Percentiles rank a stretch among this genome's conserved stretches.
Evolutionary conservation across 1,140 invertebrate species (phyloP).

Genomic region (Leptopilina clavipes): DNA sequence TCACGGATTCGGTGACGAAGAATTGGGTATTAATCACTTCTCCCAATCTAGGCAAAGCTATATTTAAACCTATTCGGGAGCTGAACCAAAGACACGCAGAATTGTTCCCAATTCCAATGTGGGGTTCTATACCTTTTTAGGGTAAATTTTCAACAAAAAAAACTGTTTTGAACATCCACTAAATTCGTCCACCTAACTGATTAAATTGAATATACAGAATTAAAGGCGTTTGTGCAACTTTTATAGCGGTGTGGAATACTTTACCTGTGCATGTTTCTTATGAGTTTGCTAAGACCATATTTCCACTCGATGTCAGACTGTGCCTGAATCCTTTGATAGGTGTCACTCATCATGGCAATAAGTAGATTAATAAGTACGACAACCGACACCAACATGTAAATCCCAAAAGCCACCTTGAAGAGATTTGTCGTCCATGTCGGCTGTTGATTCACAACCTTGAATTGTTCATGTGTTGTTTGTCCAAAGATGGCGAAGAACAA

Average conservation of each 20-base stretch:
- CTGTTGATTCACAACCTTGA: slow-evolving; percentile 79
- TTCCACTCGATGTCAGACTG: slow-evolving; percentile 99
- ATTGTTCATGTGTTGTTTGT: slow-evolving; percentile 90
- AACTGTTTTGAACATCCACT: too few species aligned
- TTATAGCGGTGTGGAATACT: slow-evolving; percentile 25
- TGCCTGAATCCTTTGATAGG: slow-evolving; percentile 98
- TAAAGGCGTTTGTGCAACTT: not conserved
- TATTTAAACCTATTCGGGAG: too few species aligned
- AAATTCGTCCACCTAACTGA: too few species aligned
- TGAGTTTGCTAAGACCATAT: slow-evolving; percentile 98
- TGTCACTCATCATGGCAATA: slow-evolving; percentile 99
- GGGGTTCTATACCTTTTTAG: too few species aligned
- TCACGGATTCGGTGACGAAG: too few species aligned
- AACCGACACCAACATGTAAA: slow-evolving; percentile 99
- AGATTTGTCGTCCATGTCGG: slow-evolving; percentile 85
- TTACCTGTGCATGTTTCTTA: slow-evolving; percentile 95
- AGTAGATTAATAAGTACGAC: slow-evolving; percentile 99
- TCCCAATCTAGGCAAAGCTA: too few species aligned
- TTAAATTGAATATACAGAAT: not conserved
- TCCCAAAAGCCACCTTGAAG: slow-evolving; percentile 89
- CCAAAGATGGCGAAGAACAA: slow-evolving; percentile 99
- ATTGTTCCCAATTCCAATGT: too few species aligned
- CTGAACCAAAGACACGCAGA: too few species aligned
- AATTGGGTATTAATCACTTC: too few species aligned
- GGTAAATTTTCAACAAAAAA: too few species aligned